Evolutionary conservation across 1,140 invertebrate species (phyloP), one percentile per base, ranked within the genome.

Genomic region (Fopius arisanus): DNA sequence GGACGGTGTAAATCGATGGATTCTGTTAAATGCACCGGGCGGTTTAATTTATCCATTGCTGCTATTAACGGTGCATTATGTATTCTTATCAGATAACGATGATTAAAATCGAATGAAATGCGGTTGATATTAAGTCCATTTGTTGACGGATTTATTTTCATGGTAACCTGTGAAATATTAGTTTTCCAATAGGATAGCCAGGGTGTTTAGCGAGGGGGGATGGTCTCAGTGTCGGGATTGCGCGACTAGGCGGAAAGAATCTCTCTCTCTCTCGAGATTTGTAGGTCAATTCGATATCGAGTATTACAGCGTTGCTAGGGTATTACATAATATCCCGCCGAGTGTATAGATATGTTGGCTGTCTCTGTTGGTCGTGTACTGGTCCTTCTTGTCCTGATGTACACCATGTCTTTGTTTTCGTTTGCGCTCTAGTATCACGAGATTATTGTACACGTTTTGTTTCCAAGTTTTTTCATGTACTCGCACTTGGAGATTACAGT

Each of bases 271-370:
- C 73, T 65, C n/a, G 80, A 78, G 81, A 84, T 84, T 84, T 84
- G 81, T 84, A 84, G 82, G 81, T 82, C 82, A 78, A 33, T 83
- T 83, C 76, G 81, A 80, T 83, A 59, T 59, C 26, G 54, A 26
- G 54, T 12, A 59, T 59, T 59, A 59, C 14, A 59, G 14, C 54
- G 54, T 59, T 59, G 54, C 54, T 59, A 59, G 54, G 54, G 54
- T 14, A 59, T 59, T 59, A 26, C 54, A 10, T 59, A 59, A 59
- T 59, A 59, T 59, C 23, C 23, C 43, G 9, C 23, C 54, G 26
- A 59, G 54, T 23, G 23, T 0, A 40, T 65, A 59, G 21, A 62
- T 16, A 10, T n/a, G 16, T 48, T 48, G 14, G 26, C 16, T 19
- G 28, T 43, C 67, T 48, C 10, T 37, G 19, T 70, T 54, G 40